A percentile compares a stretch with the other conserved stretches of the same genome.
Conservation (phyloP, 2,888 invertebrate species). For the Diarsia mendica region DNA sequence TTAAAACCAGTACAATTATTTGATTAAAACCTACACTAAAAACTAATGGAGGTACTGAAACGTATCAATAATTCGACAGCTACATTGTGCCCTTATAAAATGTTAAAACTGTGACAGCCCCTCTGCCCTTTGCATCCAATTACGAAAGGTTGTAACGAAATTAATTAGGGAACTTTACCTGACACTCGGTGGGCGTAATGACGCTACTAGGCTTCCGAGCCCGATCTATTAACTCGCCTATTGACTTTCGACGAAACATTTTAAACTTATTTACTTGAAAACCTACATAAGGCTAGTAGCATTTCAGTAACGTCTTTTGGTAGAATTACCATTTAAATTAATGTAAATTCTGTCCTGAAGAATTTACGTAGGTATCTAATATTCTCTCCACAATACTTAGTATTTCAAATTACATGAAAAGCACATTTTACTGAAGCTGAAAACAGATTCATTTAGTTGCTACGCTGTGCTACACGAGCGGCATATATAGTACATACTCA, state of each 20-base stretch:
- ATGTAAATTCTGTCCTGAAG: not conserved
- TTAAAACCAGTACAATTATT: not conserved
- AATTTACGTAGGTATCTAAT: not conserved
- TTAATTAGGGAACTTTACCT: constrained; percentile 67
- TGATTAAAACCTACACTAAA: constrained; percentile 12
- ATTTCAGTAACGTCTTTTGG: not conserved
- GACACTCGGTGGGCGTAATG: constrained; percentile 50
- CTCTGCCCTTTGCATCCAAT: constrained; percentile 58
- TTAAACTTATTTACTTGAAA: constrained; percentile 19
- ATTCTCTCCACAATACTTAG: not conserved
- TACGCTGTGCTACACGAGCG: not conserved
- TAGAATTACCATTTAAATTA: not conserved
- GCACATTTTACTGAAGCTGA: not conserved
- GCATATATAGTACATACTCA: not conserved
- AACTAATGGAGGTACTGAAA: constrained; percentile 10
- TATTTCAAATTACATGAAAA: not conserved
- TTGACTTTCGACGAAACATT: constrained; percentile 38
- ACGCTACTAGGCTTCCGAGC: constrained; percentile 37
- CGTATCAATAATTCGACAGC: constrained; percentile 48
- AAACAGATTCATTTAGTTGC: not conserved
- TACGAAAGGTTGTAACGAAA: constrained; percentile 60
- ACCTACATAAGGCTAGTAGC: not conserved
- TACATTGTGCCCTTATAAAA: constrained; percentile 33
- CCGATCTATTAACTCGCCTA: constrained; percentile 37
- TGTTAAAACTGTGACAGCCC: constrained; percentile 50